Base-by-base conservation (phyloP, 1,140 invertebrate species). In the Lepidurus arcticus region DNA sequence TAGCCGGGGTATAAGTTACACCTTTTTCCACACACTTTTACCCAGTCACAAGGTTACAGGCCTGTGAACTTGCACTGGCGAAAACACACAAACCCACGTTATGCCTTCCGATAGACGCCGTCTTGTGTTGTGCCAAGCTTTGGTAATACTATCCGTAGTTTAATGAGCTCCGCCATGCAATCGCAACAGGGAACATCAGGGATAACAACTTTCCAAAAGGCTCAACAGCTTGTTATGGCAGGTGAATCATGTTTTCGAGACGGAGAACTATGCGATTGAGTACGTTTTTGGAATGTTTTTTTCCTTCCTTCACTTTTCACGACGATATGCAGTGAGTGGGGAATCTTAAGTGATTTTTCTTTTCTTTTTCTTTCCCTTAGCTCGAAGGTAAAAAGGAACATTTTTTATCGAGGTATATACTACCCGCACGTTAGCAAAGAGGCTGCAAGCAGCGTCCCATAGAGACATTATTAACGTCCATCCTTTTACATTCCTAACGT, bases 141-240 rank as follows among this genome's bases (percentile, higher is more conserved):
- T 65, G 53, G 53, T 65, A 65, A 65, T 16, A 65, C 21, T 65
- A 65, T 65, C 53, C 53, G 9, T 65, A 65, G 53, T 65, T 65
- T 65, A 65, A 65, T 65, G 53, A 65, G 53, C 13, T 21, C 53
- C 53, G 53, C 53, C 53, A 65, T 65, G 53, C 53, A 65, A 65
- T 65, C 53, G 53, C 53, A 65, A 65, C 53, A 16, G 53, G 45
- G 45, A 65, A 65, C 53, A 65, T 65, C 16, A 65, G 53, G 53
- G 53, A 65, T 65, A 65, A 65, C 53, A 65, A 65, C 53, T 65
- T 65, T 65, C 53, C 53, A 65, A 65, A 65, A 65, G 16, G 13
- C 53, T 65, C 53, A 21, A 65, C 53, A 65, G 53, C 53, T 65
- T 65, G 53, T 65, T 65, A 65, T 65, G 53, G 53, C 53, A 65